Evolutionary conservation across 2,888 invertebrate genomes (phyloP), one percentile per base, ranked within the genome.

Genomic region (Electrophaes corylata): DNA sequence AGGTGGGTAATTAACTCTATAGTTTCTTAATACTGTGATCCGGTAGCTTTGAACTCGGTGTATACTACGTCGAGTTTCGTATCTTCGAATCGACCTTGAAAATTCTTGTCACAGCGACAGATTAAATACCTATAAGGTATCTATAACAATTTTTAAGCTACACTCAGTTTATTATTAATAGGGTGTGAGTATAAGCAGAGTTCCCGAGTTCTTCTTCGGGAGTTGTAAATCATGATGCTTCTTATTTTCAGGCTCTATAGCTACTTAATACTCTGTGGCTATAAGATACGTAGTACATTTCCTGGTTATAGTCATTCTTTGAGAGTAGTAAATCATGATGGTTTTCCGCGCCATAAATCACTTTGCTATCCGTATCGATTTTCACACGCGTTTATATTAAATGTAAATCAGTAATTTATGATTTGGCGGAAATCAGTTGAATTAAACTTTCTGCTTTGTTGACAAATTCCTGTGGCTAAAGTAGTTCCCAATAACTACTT

Each of bases 231-330:
- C n/a, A n/a, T n/a, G n/a, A n/a, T n/a, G n/a, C n/a, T n/a, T n/a
- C n/a, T n/a, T n/a, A n/a, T n/a, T n/a, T 26, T 10, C 26, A 37
- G 16, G 4, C 26, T 26, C 8, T 26, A 10, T 26, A 26, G 5
- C 26, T 23, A 43, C 26, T 55, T 20, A 45, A 35, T 12, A 35
- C 2, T 35, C 3, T 10, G n/a, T 8, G 4, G n/a, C 8, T 1
- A 14, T 39, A 11, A 4, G 29, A 33, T 47, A 44, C 41, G 16
- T 23, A 19, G 33, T 35, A 41, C 12, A 29, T 19, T 59, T 57
- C 44, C 48, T 62, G 56, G 53, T 56, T 44, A 10, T 6, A 50
- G 43, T 64, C 50, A 51, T 53, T 53, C 48, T 45, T 40, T 23
- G 33, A 43, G 41, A 37, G 44, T 48, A 48, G 33, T 58, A 58